Evolutionary conservation across 2,888 invertebrate species (phyloP).

Genomic region (Aporophyla nigra): DNA sequence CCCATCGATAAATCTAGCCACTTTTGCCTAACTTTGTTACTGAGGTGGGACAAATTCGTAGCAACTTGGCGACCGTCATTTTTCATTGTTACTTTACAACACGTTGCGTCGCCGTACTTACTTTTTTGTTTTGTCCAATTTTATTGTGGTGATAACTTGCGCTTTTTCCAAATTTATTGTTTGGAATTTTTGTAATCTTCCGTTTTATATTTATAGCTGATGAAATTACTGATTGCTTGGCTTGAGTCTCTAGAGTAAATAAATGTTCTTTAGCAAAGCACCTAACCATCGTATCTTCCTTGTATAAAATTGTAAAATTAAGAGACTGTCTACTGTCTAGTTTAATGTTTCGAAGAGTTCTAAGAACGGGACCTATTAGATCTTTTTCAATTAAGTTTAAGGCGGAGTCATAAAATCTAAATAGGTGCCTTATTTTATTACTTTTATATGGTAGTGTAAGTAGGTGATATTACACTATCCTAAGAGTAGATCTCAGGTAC

Average conservation of each 20-base stretch:
- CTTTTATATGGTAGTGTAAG: constrained; percentile 40
- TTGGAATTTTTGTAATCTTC: constrained; percentile 65
- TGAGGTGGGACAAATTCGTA: constrained; percentile 72
- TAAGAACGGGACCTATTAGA: constrained; percentile 14
- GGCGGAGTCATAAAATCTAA: constrained; percentile 32
- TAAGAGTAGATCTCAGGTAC: constrained; percentile 54
- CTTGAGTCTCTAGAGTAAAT: constrained; percentile 20
- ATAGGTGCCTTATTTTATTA: constrained; percentile 39
- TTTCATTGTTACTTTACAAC: constrained; percentile 73
- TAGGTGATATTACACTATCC: constrained; percentile 52
- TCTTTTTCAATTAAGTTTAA: constrained; percentile 3
- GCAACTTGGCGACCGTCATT: constrained; percentile 69
- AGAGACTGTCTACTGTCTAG: not conserved
- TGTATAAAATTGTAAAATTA: not conserved
- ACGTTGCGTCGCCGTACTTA: constrained; percentile 65
- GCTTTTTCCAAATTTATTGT: constrained; percentile 65
- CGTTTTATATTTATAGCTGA: constrained; percentile 60
- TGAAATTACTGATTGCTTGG: constrained; percentile 36
- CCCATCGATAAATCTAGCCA: constrained; percentile 73
- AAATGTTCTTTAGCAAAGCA: constrained; percentile 8
- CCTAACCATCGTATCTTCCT: not conserved
- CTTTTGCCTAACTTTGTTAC: constrained; percentile 73
- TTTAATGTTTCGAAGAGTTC: not conserved
- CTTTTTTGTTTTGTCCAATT: constrained; percentile 69
- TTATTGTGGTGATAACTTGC: constrained; percentile 66